Evolutionary conservation across 2,797 vertebrate genomes (phyloP).

Genomic region (Borostomias antarcticus): DNA sequence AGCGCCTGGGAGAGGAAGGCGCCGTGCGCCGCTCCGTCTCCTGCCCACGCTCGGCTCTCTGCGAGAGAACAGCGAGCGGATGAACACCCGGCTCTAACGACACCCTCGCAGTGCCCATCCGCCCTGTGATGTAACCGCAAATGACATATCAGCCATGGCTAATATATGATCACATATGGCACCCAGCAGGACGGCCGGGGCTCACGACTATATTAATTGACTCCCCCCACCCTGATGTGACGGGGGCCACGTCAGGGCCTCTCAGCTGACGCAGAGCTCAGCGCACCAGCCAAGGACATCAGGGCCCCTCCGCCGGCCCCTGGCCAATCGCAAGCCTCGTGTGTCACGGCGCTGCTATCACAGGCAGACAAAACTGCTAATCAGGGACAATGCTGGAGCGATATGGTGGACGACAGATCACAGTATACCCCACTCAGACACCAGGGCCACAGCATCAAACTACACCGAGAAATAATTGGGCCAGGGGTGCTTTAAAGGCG

Average conservation of each 20-base stretch:
- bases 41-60: slow-evolving; percentile 54
- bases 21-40: slow-evolving; percentile 50
- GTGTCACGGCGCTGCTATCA: slow-evolving; percentile 62
- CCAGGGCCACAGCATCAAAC: slow-evolving; percentile 53
- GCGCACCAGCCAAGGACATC: slow-evolving; percentile 52
- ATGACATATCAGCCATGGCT: slow-evolving; percentile 72
- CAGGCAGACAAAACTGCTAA: slow-evolving; percentile 64
- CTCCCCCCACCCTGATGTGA: slow-evolving; percentile 68
- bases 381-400: slow-evolving; percentile 57
- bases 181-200: slow-evolving; percentile 66
- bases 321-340: slow-evolving; percentile 57
- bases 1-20: slow-evolving; percentile 71
- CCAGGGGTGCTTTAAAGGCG: slow-evolving; percentile 68
- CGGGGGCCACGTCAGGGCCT: slow-evolving; percentile 65
- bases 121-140: slow-evolving; percentile 73
- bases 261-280: slow-evolving; percentile 53
- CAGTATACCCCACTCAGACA: slow-evolving; percentile 53
- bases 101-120: slow-evolving; percentile 61
- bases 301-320: slow-evolving; percentile 43
- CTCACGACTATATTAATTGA: slow-evolving; percentile 73
- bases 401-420: slow-evolving; percentile 63
- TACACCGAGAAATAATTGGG: slow-evolving; percentile 75
- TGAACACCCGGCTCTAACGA: slow-evolving; percentile 54
- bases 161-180: slow-evolving; percentile 78
- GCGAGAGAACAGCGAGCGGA: slow-evolving; percentile 38